phyloP scores from a whole-genome alignment of 2,113 vertebrate genomes.

The Oenanthe oenanthe region DNA sequence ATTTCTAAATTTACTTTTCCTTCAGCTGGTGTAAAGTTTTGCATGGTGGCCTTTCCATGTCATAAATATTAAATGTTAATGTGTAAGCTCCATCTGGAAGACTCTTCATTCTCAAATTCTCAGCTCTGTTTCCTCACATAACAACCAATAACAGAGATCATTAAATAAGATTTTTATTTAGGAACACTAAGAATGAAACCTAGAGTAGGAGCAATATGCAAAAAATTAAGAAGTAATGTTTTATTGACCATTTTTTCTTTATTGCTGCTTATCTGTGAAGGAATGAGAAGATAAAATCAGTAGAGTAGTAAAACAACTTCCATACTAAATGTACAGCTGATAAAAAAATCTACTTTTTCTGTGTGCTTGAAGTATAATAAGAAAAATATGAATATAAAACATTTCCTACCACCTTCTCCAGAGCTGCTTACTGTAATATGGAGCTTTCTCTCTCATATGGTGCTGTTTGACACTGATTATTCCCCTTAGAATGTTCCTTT shows the following conservation, averaged over 20 bases:
- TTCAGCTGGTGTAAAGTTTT: slow-evolving; percentile 2
- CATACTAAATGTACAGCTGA: background rate
- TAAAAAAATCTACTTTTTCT: slow-evolving; percentile 31
- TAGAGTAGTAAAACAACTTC: slow-evolving; percentile 30
- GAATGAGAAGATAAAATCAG: slow-evolving; percentile 53
- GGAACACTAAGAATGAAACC: slow-evolving; percentile 21
- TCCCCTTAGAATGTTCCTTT: slow-evolving; percentile 16
- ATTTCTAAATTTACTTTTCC: background rate
- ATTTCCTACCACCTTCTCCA: slow-evolving; percentile 10
- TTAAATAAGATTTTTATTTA: slow-evolving; percentile 59
- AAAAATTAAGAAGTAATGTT: slow-evolving; percentile 50
- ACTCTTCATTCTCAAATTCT: slow-evolving; percentile 47
- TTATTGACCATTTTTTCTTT: slow-evolving; percentile 59
- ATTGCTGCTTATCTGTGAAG: slow-evolving; percentile 59
- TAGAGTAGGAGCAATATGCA: slow-evolving; percentile 1
- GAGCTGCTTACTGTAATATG: background rate
- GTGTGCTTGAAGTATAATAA: slow-evolving; percentile 7
- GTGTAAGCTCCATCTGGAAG: slow-evolving; percentile 65
- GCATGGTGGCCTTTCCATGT: slow-evolving; percentile 48
- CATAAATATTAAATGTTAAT: slow-evolving; percentile 73
- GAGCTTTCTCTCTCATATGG: background rate
- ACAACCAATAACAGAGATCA: slow-evolving; percentile 59
- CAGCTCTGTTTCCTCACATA: slow-evolving; percentile 46
- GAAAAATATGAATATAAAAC: slow-evolving; percentile 37
- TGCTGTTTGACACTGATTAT: slow-evolving; percentile 29